Evolutionary conservation across 2,888 invertebrate genomes (phyloP).

Genomic region (Hypsopygia costalis): DNA sequence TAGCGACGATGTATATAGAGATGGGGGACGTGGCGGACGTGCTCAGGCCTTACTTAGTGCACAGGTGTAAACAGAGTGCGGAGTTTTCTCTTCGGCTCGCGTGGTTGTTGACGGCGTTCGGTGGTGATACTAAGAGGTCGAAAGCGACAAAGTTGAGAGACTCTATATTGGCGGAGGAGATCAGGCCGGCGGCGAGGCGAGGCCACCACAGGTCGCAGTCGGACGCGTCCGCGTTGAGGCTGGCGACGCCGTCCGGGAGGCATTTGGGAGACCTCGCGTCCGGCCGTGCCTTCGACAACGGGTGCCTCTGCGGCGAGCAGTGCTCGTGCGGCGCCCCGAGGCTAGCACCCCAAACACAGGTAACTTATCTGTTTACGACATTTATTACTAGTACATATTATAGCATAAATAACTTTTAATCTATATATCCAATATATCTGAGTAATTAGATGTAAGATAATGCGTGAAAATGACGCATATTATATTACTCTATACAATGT

Average conservation of each 20-base stretch:
- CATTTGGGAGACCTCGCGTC: slow-evolving; percentile 95
- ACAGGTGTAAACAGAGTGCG: slow-evolving; percentile 92
- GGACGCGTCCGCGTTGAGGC: slow-evolving; percentile 87
- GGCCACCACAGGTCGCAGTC: slow-evolving; percentile 86
- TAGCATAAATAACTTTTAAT: not conserved
- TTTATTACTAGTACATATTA: no score
- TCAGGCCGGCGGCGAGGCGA: slow-evolving; percentile 65
- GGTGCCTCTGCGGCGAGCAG: slow-evolving; percentile 93
- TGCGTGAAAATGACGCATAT: no score
- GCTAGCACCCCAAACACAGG: slow-evolving; percentile 71
- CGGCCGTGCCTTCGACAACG: slow-evolving; percentile 97
- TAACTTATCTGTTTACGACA: no score
- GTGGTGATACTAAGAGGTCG: slow-evolving; percentile 80
- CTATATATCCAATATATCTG: no score
- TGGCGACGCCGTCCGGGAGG: slow-evolving; percentile 80
- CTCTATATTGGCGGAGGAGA: slow-evolving; percentile 68
- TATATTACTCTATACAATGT: no score
- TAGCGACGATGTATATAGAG: slow-evolving; percentile 99
- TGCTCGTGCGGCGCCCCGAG: slow-evolving; percentile 81
- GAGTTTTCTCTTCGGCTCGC: slow-evolving; percentile 98
- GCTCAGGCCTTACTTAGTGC: slow-evolving; percentile 69
- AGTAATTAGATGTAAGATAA: no score
- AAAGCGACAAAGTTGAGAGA: slow-evolving; percentile 65
- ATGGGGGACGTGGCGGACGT: slow-evolving; percentile 97
- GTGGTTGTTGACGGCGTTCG: slow-evolving; percentile 98